Evolutionary conservation across 1,140 invertebrate genomes (phyloP), one percentile per base, ranked within the genome.

Genomic region (Temnothorax longispinosus): DNA sequence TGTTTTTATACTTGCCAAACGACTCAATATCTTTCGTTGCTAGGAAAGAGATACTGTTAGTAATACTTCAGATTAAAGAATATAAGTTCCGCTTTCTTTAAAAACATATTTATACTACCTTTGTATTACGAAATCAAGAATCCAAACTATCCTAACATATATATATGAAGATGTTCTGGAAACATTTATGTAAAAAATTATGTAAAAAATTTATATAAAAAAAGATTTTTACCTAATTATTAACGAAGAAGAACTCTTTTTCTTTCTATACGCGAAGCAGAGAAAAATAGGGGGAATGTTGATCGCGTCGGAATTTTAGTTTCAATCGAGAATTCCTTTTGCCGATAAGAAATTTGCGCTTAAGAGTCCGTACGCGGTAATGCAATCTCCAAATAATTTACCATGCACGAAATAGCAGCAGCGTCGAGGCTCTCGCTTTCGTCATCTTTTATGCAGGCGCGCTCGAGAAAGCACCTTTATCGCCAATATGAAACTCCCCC

Each of bases 361-460:
- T 56, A 72, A 41, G 38, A 58, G 50, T 81, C 65, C 54, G 60
- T 52, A 35, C 18, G 50, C 6, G 15, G 60, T 85, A 76, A 85
- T 85, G 82, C 38, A 77, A 85, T 85, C 64, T 44, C 60, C 44
- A 85, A 78, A 85, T 85, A 85, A 85, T 78, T 77, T 85, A 78
- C 35, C 21, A 52, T 65, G 35, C 82, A 67, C 74, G 74, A 85
- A 85, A 85, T 85, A 65, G 47, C 72, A 15, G 62, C 47, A 58
- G 35, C 58, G 35, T 21, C 21, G 27, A 50, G 71, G 81, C 54
- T 72, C 50, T 81, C 47, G 41, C 15, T 86, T 52, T 32, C 38
- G 76, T 81, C 77, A 82, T 86, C 78, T 71, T 72, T 86, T 82
- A 86, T 86, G 77, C 85, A 86, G 27, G 27, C 58, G 13, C 27